Base-by-base conservation (phyloP, 2,888 invertebrate species). In the Ephialtes manifestator region DNA sequence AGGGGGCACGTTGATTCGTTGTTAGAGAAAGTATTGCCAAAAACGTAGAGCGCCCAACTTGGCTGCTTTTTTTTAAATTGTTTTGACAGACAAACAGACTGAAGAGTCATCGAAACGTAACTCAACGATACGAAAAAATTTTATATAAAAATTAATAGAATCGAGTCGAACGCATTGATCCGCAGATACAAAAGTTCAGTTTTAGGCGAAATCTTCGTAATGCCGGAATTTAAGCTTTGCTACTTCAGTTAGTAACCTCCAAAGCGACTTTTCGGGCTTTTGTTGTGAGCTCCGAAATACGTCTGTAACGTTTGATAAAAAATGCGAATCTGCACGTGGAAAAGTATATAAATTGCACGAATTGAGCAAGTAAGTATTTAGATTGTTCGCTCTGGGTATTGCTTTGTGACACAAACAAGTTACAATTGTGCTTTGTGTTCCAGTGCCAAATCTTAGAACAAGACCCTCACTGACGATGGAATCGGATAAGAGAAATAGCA, bases 401-500 rank as follows among this genome's bases (percentile, higher is more conserved):
- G 24, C 4, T 28, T 28, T 28, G 20, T 24, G 0, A 35, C 18
- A 63, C 1, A 65, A 18, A 2, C 0, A 1, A 46, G 39, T 28
- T 18, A 39, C 7, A 5, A 13, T n/a, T 24, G 28, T 13, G 10
- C 13, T 48, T 68, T 46, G 4, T 48, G 48, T 20, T 46, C 10
- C 46, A 72, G 78, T 43, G 67, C n/a, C 48, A 18, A 24, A 53
- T 51, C 39, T 35, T 15, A 48, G 48, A 31, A 53, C 51, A 31
- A 43, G 51, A 39, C 72, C 20, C 2, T 60, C 28, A 15, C 31
- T 46, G 24, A 82, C 53, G 1, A 68, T 82, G 77, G 85, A 85
- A 63, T 31, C 74, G 13, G 39, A 74, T 28, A 74, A 43, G 20
- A 58, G 67, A 83, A 77, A 55, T 24, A 63, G 24, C 18, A 83